Evolutionary conservation across 2,888 invertebrate species (phyloP).

Genomic region (Rutpela maculata): DNA sequence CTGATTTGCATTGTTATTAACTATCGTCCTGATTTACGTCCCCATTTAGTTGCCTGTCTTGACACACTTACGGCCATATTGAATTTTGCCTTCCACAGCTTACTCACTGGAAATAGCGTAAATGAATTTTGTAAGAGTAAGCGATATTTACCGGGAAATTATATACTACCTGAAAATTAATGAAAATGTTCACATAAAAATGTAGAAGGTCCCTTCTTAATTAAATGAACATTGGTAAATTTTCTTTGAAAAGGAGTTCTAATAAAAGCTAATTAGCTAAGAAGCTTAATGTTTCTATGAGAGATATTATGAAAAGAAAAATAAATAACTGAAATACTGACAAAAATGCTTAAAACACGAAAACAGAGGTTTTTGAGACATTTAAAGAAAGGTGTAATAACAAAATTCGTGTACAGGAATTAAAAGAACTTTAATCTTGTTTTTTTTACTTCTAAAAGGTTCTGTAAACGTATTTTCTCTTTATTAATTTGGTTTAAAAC

Average conservation of each 20-base stretch:
- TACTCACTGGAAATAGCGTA: neutral
- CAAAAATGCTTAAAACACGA: no score
- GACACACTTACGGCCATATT: constrained; percentile 48
- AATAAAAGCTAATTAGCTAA: neutral
- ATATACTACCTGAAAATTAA: neutral
- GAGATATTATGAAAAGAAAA: no score
- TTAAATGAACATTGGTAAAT: neutral
- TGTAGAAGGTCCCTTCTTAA: neutral
- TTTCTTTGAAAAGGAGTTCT: neutral
- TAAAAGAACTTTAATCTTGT: no score
- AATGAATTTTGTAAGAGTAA: neutral
- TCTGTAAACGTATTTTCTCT: no score
- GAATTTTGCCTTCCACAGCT: constrained; percentile 41
- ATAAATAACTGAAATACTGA: no score
- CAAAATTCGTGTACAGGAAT: no score
- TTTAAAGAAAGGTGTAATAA: no score
- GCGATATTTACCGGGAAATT: constrained; percentile 14
- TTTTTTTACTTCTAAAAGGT: no score
- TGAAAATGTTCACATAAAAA: neutral
- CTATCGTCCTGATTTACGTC: constrained; percentile 66
- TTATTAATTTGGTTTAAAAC: no score
- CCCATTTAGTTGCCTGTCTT: constrained; percentile 49
- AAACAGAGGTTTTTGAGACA: no score
- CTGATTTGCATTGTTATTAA: constrained; percentile 72
- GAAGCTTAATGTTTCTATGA: no score